Percentiles rank a stretch among this genome's conserved stretches.
Conservation (phyloP, 1,140 invertebrate species). For the Sogatella furcifera region DNA sequence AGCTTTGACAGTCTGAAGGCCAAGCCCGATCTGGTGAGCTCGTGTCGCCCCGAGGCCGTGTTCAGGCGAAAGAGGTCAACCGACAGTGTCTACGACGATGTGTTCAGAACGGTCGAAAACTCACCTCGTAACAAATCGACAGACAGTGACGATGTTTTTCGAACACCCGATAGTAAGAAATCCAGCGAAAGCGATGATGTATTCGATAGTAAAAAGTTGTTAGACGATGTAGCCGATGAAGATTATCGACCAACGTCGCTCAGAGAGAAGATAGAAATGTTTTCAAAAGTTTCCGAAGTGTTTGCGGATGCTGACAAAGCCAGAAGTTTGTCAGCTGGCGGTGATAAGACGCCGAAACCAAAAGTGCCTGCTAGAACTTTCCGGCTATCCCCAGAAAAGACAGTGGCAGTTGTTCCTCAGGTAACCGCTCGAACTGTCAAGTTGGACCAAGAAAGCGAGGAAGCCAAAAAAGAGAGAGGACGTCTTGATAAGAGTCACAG, state of each 20-base stretch:
- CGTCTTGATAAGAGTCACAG: slow-evolving; percentile 64
- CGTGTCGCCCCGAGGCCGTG: not conserved
- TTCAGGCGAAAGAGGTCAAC: not conserved
- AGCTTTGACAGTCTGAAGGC: slow-evolving; percentile 11
- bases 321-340: not conserved
- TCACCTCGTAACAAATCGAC: not conserved
- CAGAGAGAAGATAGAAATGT: slow-evolving; percentile 22
- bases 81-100: slow-evolving; percentile 1
- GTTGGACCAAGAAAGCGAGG: not conserved
- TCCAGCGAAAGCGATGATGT: slow-evolving; percentile 8
- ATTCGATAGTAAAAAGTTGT: not conserved
- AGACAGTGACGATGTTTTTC: not conserved
- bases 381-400: slow-evolving; percentile 10
- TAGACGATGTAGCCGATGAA: not conserved
- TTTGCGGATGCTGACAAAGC: not conserved
- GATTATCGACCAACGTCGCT: slow-evolving; percentile 8
- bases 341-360: slow-evolving; percentile 20
- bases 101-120: slow-evolving; percentile 2
- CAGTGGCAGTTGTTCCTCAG: not conserved
- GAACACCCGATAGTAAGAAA: slow-evolving; percentile 9
- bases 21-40: slow-evolving; percentile 12
- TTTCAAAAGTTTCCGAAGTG: slow-evolving; percentile 17
- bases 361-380: slow-evolving; percentile 28
- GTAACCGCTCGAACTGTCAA: not conserved
- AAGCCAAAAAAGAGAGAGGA: slow-evolving; percentile 33